These are phyloP conservation scores for Sphecodes monilicornis DNA, from an alignment of 2,888 invertebrate species.

Conservation along the genomic window DNA sequence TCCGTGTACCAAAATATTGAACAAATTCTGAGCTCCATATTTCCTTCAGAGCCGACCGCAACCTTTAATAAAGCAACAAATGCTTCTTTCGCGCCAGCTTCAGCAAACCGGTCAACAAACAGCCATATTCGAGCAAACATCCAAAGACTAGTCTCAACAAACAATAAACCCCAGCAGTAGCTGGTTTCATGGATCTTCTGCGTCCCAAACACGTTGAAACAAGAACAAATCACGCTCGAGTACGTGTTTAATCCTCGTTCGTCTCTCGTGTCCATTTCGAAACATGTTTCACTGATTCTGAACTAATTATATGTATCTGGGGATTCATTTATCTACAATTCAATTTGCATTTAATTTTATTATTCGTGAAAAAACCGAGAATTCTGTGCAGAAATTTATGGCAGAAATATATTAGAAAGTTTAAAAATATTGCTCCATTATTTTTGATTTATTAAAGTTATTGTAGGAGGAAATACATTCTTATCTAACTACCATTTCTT, in stretches of 20 bases:
- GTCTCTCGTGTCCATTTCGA: neutral
- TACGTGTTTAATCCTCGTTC: neutral
- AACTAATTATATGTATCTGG: neutral
- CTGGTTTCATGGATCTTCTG: neutral
- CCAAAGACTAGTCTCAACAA: slow-evolving; percentile 3
- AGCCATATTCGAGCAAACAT: neutral
- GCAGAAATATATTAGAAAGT: too few relatives aligned
- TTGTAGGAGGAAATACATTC: too few relatives aligned
- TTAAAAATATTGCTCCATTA: too few relatives aligned
- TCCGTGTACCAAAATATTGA: neutral
- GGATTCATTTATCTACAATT: neutral
- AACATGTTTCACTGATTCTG: neutral
- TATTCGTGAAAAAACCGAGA: too few relatives aligned
- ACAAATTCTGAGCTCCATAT: neutral
- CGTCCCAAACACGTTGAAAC: neutral
- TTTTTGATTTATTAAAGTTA: too few relatives aligned
- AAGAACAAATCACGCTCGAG: neutral
- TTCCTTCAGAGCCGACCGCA: neutral
- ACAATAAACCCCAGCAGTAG: neutral
- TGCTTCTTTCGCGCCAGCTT: neutral
- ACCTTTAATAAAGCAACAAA: neutral
- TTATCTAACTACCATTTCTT: too few relatives aligned
- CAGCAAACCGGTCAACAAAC: neutral
- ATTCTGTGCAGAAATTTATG: too few relatives aligned
- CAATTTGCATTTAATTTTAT: neutral